Evolutionary conservation across 2,888 invertebrate species (phyloP).

Genomic region (Apodemia zela): DNA sequence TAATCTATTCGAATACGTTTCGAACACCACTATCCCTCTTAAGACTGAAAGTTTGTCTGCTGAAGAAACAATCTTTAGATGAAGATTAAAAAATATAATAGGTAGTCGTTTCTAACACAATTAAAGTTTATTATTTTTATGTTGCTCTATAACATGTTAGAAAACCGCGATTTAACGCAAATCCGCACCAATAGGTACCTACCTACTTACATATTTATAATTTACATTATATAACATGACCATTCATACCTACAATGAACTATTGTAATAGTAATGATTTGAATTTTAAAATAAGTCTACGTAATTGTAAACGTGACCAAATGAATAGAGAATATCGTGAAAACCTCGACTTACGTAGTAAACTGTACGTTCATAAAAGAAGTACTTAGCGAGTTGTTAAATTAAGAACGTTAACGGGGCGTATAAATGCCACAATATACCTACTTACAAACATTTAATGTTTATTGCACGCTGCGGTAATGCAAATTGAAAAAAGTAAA

Average conservation of each 20-base stretch:
- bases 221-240: background rate
- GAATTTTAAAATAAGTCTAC: background rate
- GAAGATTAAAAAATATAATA: no score
- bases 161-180: no score
- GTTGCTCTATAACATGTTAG: no score
- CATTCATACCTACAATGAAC: background rate
- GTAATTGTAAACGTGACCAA: constrained; percentile 1
- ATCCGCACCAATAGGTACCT: background rate
- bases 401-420: constrained; percentile 5
- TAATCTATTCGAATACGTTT: no score
- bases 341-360: constrained; percentile 5
- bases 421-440: constrained; percentile 1
- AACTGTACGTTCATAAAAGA: constrained; percentile 1
- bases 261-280: background rate
- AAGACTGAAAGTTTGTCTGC: no score
- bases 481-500: constrained; percentile 7
- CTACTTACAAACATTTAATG: background rate
- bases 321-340: constrained; percentile 5
- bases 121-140: no score
- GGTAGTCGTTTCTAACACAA: no score
- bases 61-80: no score
- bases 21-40: no score
- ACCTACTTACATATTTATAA: background rate
- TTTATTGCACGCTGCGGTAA: background rate
- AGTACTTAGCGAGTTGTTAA: constrained; percentile 2